Evolutionary conservation across 2,113 vertebrate genomes (phyloP).

Genomic region (Gambusia holbrooki): DNA sequence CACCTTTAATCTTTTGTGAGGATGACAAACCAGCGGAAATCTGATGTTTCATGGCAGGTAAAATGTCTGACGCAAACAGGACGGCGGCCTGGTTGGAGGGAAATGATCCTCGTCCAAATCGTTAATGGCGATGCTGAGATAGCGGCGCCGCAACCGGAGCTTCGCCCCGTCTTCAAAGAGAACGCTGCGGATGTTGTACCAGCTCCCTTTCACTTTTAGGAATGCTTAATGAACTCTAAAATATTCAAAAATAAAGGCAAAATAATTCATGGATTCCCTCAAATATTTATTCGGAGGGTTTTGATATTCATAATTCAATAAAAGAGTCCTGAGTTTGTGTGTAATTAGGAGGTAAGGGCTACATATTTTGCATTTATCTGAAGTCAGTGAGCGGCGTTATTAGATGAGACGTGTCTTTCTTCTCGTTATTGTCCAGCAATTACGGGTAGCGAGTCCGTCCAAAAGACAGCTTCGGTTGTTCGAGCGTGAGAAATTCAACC

Average conservation of each 20-base stretch:
- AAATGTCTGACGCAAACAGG: constrained; percentile 35
- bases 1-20: constrained; percentile 6
- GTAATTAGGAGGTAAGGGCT: constrained; percentile 9
- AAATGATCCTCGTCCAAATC: constrained; percentile 59
- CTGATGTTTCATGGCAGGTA: constrained; percentile 25
- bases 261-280: constrained; percentile 64
- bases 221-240: constrained; percentile 38
- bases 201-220: constrained; percentile 24
- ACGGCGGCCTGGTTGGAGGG: constrained; percentile 33
- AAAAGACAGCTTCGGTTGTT: not conserved
- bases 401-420: not conserved
- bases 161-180: constrained; percentile 63
- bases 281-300: constrained; percentile 61
- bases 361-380: not conserved
- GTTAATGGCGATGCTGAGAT: constrained; percentile 58
- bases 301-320: constrained; percentile 36
- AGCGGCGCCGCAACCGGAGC: constrained; percentile 50
- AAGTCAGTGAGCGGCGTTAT: not conserved
- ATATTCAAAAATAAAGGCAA: constrained; percentile 55
- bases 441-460: not conserved
- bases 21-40: constrained; percentile 26
- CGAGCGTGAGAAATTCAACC: not conserved
- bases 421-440: not conserved
- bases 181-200: constrained; percentile 33
- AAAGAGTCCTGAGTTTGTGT: constrained; percentile 15